Percentiles rank a stretch among this genome's conserved stretches.
phyloP scores from a whole-genome alignment of 2,888 invertebrate genomes.

The Caenorhabditis sp. region DNA sequence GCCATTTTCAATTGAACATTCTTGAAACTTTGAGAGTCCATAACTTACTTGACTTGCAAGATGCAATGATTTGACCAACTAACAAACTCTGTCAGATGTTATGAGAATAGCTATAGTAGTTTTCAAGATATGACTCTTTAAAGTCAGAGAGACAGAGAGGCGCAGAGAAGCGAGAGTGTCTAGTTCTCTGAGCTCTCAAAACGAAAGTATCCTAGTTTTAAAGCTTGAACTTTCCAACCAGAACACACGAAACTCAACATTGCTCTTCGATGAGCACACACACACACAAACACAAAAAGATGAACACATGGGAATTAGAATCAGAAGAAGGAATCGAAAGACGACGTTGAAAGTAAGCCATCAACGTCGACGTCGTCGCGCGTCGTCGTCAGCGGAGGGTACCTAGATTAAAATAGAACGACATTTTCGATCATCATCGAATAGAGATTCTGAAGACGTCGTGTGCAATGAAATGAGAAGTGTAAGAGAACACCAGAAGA shows the following conservation, averaged over 20 bases:
- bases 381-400: background rate
- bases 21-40: too few species aligned
- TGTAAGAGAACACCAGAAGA: slow-evolving; percentile 69
- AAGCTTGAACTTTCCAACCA: background rate
- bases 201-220: too few species aligned
- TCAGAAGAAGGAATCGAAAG: background rate
- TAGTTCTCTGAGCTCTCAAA: too few species aligned
- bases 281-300: slow-evolving; percentile 2
- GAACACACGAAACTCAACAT: too few species aligned
- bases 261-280: background rate
- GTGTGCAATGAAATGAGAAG: background rate
- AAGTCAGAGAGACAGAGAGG: too few species aligned
- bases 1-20: too few species aligned
- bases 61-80: too few species aligned
- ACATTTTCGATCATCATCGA: background rate
- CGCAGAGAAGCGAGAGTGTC: too few species aligned
- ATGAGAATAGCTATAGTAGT: too few species aligned
- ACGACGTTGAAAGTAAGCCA: slow-evolving; percentile 30
- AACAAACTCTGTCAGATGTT: too few species aligned
- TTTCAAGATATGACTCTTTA: too few species aligned
- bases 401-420: slow-evolving; percentile 63
- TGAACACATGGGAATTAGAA: slow-evolving; percentile 10
- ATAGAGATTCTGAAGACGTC: slow-evolving; percentile 33
- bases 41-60: too few species aligned
- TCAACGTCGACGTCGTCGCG: background rate